phyloP scores from a whole-genome alignment of 2,113 vertebrate species.

The Sceloporus tristichus region DNA sequence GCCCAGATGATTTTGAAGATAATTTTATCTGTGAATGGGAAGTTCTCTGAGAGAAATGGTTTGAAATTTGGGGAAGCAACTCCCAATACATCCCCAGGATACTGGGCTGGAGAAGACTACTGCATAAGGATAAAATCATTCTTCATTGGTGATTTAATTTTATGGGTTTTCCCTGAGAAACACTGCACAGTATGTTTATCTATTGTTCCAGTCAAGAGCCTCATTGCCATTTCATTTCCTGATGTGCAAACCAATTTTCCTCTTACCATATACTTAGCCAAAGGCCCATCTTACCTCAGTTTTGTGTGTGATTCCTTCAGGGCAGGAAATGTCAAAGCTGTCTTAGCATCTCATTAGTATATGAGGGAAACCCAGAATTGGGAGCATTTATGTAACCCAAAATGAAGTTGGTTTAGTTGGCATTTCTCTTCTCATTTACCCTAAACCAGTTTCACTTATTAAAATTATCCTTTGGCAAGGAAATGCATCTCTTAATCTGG shows the following conservation, averaged over 20 bases:
- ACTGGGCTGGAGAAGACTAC: not conserved
- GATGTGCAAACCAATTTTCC: not conserved
- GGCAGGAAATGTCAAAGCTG: slow-evolving; percentile 5
- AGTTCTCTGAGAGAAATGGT: not conserved
- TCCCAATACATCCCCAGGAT: not conserved
- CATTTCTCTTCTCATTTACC: slow-evolving; percentile 12
- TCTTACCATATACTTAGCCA: not conserved
- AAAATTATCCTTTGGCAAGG: not conserved
- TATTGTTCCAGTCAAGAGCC: not conserved
- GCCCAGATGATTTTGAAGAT: not conserved
- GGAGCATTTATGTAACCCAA: not conserved
- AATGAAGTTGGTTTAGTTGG: not conserved
- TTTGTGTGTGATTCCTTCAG: not conserved
- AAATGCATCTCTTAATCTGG: not conserved
- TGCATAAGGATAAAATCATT: not conserved
- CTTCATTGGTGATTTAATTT: not conserved
- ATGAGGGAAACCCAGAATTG: not conserved
- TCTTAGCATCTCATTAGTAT: not conserved
- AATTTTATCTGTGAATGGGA: not conserved
- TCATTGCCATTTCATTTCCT: not conserved
- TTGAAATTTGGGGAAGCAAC: not conserved
- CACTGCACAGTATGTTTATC: not conserved
- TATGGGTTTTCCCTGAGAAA: not conserved
- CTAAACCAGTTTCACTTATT: not conserved
- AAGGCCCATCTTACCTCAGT: not conserved